phyloP scores from a whole-genome alignment of 2,888 invertebrate genomes.

The Limnephilus lunatus region DNA sequence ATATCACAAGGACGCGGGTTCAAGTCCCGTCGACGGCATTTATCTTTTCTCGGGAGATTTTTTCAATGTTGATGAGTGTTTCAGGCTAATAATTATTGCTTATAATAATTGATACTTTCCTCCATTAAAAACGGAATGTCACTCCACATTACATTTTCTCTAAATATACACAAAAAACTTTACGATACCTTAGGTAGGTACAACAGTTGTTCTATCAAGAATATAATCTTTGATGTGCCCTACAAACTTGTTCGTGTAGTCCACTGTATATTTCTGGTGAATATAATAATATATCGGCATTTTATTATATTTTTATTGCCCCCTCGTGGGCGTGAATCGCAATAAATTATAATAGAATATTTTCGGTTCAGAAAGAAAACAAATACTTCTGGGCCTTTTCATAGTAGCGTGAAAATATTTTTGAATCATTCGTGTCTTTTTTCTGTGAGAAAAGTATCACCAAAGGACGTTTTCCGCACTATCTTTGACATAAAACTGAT shows the following conservation, averaged over 20 bases:
- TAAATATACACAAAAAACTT: too few relatives aligned
- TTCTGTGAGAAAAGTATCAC: not conserved
- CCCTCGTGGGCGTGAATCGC: not conserved
- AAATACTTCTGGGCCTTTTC: not conserved
- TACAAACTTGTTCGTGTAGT: not conserved
- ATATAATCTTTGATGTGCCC: not conserved
- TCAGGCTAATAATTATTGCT: too few relatives aligned
- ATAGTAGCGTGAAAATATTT: not conserved
- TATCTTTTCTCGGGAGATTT: too few relatives aligned
- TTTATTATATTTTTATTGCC: not conserved
- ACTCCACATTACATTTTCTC: too few relatives aligned
- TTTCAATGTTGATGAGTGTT: too few relatives aligned
- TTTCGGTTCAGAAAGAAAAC: not conserved
- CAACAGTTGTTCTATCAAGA: too few relatives aligned
- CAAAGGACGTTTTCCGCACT: not conserved
- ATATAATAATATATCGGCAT: not conserved
- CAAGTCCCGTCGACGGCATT: too few relatives aligned
- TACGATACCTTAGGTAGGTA: too few relatives aligned
- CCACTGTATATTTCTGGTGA: not conserved
- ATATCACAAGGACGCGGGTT: too few relatives aligned
- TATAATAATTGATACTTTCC: too few relatives aligned
- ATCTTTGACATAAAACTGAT: slow-evolving; percentile 15
- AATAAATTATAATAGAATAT: not conserved
- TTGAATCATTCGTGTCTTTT: not conserved
- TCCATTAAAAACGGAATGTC: too few relatives aligned